phyloP scores from a whole-genome alignment of 1,140 invertebrate species.

The Drosophila equinoxialis region DNA sequence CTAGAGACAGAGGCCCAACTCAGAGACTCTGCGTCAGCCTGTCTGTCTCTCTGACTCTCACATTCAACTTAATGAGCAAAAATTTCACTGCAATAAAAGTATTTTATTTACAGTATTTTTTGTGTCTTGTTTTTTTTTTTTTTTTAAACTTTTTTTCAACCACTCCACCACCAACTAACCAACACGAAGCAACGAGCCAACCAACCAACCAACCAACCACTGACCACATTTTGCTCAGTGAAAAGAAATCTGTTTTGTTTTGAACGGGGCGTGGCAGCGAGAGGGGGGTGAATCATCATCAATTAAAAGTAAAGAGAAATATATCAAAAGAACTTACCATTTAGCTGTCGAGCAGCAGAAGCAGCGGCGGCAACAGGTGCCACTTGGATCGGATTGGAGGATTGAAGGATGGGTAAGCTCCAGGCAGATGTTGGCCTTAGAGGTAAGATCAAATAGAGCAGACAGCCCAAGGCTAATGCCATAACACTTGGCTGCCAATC shows the following conservation, averaged over 20 bases:
- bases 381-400: background rate
- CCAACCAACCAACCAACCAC: too few species aligned
- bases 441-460: constrained; percentile 52
- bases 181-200: too few species aligned
- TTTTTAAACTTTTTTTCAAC: too few species aligned
- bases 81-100: constrained; percentile 77
- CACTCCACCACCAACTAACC: too few species aligned
- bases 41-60: constrained; percentile 55
- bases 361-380: constrained; percentile 29
- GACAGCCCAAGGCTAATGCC: constrained; percentile 28
- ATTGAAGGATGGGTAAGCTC: constrained; percentile 49
- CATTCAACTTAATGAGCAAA: constrained; percentile 70
- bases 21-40: background rate
- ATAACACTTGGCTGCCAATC: constrained; percentile 46
- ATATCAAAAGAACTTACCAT: constrained; percentile 56
- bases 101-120: constrained; percentile 58
- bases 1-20: background rate
- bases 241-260: too few species aligned
- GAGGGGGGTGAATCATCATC: too few species aligned
- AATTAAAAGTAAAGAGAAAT: too few species aligned
- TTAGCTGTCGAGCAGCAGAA: constrained; percentile 52
- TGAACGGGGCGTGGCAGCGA: too few species aligned
- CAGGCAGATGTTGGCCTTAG: constrained; percentile 46
- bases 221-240: too few species aligned
- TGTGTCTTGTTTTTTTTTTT: background rate